Base-by-base conservation (phyloP, 1,140 invertebrate genomes). In the Notospermus geniculatus region DNA sequence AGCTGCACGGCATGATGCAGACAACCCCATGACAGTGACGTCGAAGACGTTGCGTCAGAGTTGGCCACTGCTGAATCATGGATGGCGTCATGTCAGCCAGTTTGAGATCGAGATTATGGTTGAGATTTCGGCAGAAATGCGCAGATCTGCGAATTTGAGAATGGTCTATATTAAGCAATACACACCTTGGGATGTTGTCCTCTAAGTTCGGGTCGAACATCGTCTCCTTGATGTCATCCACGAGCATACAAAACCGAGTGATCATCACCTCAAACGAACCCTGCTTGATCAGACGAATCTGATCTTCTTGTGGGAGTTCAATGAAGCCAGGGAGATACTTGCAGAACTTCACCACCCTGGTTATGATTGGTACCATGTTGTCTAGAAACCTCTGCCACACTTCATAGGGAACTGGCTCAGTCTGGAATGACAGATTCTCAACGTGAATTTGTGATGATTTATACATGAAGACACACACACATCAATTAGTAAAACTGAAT, bases 331-430 rank as follows among this genome's bases (percentile, higher is more conserved):
- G 96, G 66, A 98, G 92, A 65, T 93, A 88, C 75, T 97, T 97
- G 69, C 95, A 95, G 80, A 98, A 99, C 78, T 97, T 94, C 57
- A 98, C 95, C 2, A 98, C 95, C 39, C 93, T 93, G 66, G 93
- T 91, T 69, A 98, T 97, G 52, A 94, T 93, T 59, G 95, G 93
- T 2, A 79, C 71, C 74, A 82, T 75, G 28, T 71, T 67, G 1
- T 62, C 57, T 2, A 77, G 59, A 56, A 79, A 79, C 54, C 76
- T 68, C 25, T 72, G 63, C 78, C 78, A 79, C 62, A 79, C 62
- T 11, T 60, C 58, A 23, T 54, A 54, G 0, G 75, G 66, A 19
- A 64, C 65, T 29, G 68, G 59, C 0, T 59, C 60, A 54, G 71
- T 64, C 15, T 62, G 64, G 29, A 74, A 57, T 32, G 72, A 71